Base-by-base conservation (phyloP, 2,888 invertebrate genomes). In the Drosophila glabriapex region DNA sequence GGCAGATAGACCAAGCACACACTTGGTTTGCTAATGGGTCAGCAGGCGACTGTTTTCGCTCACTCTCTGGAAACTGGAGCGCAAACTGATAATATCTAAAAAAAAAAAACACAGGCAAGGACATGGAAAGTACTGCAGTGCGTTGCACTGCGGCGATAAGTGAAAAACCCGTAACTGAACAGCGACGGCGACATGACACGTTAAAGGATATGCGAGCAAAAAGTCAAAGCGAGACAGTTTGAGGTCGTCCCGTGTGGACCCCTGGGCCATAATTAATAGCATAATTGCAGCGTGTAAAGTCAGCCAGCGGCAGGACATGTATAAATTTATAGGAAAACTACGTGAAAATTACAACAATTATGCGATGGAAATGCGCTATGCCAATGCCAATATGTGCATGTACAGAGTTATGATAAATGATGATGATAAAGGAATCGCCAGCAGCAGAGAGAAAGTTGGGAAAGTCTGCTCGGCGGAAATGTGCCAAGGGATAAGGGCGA, bases 131-230 rank as follows among this genome's bases (percentile, higher is more conserved):
- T 68, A 80, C 61, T 72, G 65, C 74, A 82, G 88, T 73, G 82
- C 90, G 80, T 86, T 90, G 89, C 89, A 90, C 90, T 90, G 74
- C 6, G 76, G 28, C 75, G 86, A 86, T 88, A 90, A 85, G 82
- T 65, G 54, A 54, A 54, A 64, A 50, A 65, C 56, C 67, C 53
- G 37, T 71, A 73, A 65, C 72, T 72, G 75, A 75, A 70, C 64
- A 78, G 46, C 39, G 9, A 65, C 65, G 43, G 62, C 31, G 19
- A 63, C 59, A 64, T n/a, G 61, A 52, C 60, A 59, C 54, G 61
- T 9, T 22, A 73, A 68, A 61, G 80, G 68, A 77, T 71, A 70
- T 70, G 69, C 61, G 59, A 67, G 71, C 54, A 68, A 50, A 69
- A 76, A 74, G 82, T 77, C 82, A 77, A 68, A 56, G 69, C 37